Percentiles rank a stretch among this genome's conserved stretches.
Evolutionary conservation across 2,888 invertebrate genomes (phyloP).

Genomic region (Siphonodentalium dalli): DNA sequence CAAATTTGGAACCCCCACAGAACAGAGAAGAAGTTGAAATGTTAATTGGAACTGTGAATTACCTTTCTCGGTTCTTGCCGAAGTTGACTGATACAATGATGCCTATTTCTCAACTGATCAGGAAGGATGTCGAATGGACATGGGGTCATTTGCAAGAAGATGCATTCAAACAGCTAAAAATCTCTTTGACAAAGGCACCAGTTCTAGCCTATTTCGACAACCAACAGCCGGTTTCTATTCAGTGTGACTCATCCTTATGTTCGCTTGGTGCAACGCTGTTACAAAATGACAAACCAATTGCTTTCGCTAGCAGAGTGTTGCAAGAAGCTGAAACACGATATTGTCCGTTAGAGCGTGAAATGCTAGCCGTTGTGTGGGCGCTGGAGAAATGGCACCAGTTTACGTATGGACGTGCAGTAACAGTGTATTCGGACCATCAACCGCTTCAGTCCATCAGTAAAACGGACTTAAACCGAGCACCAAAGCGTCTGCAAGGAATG

Average conservation of each 20-base stretch:
- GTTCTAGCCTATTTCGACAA: conserved; percentile 12
- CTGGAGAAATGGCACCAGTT: conserved; percentile 6
- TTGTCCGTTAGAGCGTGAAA: conserved; percentile 8
- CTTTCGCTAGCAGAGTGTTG: conserved; percentile 12
- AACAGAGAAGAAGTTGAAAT: conserved; percentile 15
- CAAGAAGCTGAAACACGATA: conserved; percentile 8
- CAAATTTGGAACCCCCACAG: conserved; percentile 1
- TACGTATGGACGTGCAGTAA: conserved; percentile 1
- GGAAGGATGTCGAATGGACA: conserved; percentile 6
- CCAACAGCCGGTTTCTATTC: not conserved
- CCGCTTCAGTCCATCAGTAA: conserved; percentile 13
- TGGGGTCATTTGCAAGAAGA: conserved; percentile 1
- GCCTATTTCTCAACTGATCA: conserved; percentile 1
- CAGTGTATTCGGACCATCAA: not conserved
- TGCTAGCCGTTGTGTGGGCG: conserved; percentile 3
- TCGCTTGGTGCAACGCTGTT: conserved; percentile 12
- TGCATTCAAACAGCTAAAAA: not conserved
- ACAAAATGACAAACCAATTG: conserved; percentile 11
- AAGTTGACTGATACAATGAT: conserved; percentile 17
- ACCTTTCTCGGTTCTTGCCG: conserved; percentile 22
- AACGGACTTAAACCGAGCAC: conserved; percentile 10
- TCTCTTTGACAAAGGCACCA: conserved; percentile 4
- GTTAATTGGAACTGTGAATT: conserved; percentile 26
- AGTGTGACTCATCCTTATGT: not conserved
- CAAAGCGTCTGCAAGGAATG: conserved; percentile 15